Evolutionary conservation across 2,888 invertebrate species (phyloP), one percentile per base, ranked within the genome.

Genomic region (Amphiduros pacificus): DNA sequence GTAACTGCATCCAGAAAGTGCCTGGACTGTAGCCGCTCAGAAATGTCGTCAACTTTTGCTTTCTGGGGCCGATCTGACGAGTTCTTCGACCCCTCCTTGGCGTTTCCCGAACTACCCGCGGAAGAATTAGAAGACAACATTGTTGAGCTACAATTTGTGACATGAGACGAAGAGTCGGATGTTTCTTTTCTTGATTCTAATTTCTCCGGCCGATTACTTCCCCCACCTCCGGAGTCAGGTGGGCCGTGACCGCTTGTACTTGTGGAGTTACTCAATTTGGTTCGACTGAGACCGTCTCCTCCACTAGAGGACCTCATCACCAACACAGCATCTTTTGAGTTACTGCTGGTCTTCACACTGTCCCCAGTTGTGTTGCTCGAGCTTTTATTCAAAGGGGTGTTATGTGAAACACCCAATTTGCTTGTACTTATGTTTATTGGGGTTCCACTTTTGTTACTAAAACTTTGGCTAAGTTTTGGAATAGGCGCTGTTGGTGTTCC

Each of bases 1-100:
- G 53, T 55, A 17, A 64, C 64, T 11, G 58, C 61, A 41, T 64
- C 64, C 26, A 64, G 50, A 36, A 64, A 64, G 50, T 64, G 64
- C 50, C 64, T 40, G 20, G 59, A 52, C 20, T 26, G 52, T n/a
- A 50, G 24, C 4, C 59, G 59, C 28, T 59, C 59, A 52, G 31
- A 26, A 11, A 51, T 44, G 3, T 59, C 59, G 9, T 59, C 59
- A 32, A 53, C 36, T 17, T 51, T 36, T 11, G 49, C 32, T 26
- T 58, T 58, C 32, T 28, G 44, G n/a, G n/a, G n/a, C n/a, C 22
- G n/a, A n/a, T 44, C 44, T n/a, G n/a, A n/a, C n/a, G 44, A 5
- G n/a, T 44, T 22, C n/a, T 44, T 44, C 9, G 44, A 5, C n/a
- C 22, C 20, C 20, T 44, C 44, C 22, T 44, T 44, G 22, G 20